Evolutionary conservation across 1,140 invertebrate genomes (phyloP).

Genomic region (Drosophila littoralis): DNA sequence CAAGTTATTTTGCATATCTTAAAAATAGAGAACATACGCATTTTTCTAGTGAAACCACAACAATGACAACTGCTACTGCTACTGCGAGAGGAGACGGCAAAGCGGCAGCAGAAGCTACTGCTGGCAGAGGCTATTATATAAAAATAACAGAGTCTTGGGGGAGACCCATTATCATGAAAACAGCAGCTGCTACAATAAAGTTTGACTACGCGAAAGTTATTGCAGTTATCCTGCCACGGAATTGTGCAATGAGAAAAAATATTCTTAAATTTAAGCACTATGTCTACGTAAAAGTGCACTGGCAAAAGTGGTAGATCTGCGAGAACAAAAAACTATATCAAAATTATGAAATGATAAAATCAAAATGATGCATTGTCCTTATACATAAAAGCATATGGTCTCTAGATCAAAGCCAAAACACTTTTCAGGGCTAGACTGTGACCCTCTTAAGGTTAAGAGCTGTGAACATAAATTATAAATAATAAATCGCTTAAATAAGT

Average conservation of each 20-base stretch:
- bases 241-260: slow-evolving; percentile 18
- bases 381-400: neutral
- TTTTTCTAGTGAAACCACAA: slow-evolving; percentile 44
- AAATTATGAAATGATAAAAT: no score
- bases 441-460: no score
- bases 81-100: neutral
- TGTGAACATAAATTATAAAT: neutral
- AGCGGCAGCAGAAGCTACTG: slow-evolving; percentile 15
- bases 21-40: slow-evolving; percentile 72
- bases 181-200: slow-evolving; percentile 46
- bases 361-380: no score
- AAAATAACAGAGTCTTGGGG: slow-evolving; percentile 54
- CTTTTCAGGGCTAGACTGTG: no score
- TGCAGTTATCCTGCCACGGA: slow-evolving; percentile 39
- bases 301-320: neutral
- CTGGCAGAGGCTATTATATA: slow-evolving; percentile 63
- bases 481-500: no score
- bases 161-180: slow-evolving; percentile 41
- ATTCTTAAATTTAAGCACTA: slow-evolving; percentile 32
- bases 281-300: neutral
- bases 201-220: slow-evolving; percentile 50
- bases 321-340: no score
- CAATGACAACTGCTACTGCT: slow-evolving; percentile 38
- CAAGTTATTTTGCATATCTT: slow-evolving; percentile 80
- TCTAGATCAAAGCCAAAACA: no score